These are phyloP conservation scores for Cepphus grylle DNA, from an alignment of 2,113 vertebrate genomes.

Conservation along the genomic window DNA sequence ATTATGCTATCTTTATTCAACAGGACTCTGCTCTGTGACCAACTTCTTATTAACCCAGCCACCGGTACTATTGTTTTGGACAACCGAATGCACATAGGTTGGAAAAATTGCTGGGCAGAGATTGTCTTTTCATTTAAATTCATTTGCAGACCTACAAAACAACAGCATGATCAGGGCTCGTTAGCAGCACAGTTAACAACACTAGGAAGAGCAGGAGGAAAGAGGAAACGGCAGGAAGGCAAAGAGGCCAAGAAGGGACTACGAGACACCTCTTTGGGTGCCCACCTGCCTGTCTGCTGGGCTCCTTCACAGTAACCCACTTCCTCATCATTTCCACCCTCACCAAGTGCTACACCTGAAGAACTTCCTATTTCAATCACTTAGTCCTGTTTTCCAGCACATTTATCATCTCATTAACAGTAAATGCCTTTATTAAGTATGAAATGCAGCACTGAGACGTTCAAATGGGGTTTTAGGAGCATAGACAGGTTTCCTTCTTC, in stretches of 20 bases:
- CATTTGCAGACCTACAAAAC: background rate
- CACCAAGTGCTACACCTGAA: background rate
- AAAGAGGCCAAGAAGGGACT: background rate
- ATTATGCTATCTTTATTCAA: background rate
- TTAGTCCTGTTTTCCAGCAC: constrained; percentile 17
- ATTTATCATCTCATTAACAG: constrained; percentile 25
- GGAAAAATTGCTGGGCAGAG: background rate
- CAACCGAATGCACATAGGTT: background rate
- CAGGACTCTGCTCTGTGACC: background rate
- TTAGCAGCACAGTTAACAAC: background rate
- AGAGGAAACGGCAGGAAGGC: background rate
- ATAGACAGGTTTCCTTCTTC: background rate
- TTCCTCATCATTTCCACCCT: background rate
- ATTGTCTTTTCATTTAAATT: background rate
- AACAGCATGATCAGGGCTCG: background rate
- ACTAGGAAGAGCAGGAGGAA: background rate
- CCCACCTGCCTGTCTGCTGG: background rate
- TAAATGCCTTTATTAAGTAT: background rate
- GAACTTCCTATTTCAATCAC: constrained; percentile 4
- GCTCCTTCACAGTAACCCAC: background rate
- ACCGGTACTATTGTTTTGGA: background rate
- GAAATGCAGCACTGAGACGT: background rate
- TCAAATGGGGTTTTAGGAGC: background rate
- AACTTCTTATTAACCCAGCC: background rate
- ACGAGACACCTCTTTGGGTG: background rate